Evolutionary conservation across 2,888 invertebrate genomes (phyloP).

Genomic region (Nasonovia ribisnigri): DNA sequence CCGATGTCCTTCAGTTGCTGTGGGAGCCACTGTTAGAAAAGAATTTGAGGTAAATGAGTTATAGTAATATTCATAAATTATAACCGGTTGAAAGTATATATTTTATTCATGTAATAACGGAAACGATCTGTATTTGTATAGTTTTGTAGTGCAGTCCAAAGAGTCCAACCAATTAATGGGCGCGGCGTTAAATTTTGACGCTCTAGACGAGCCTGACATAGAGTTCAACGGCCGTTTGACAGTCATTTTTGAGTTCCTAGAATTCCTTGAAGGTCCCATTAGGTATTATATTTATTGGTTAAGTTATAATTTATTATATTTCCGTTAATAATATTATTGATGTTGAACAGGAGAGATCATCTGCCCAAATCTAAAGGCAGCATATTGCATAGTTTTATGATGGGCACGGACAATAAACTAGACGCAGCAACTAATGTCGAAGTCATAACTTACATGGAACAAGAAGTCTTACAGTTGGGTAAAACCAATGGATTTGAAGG

Average conservation of each 20-base stretch:
- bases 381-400: constrained; percentile 88
- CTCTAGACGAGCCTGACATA: constrained; percentile 83
- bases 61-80: not conserved
- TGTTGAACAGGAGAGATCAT: constrained; percentile 69
- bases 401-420: constrained; percentile 81
- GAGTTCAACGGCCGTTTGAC: constrained; percentile 78
- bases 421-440: constrained; percentile 82
- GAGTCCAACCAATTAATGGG: constrained; percentile 76
- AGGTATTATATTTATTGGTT: constrained; percentile 72
- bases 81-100: not conserved
- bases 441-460: constrained; percentile 84
- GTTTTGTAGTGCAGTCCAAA: constrained; percentile 77
- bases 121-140: constrained; percentile 69
- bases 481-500: constrained; percentile 78
- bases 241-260: constrained; percentile 84
- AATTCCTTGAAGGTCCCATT: constrained; percentile 81
- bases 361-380: constrained; percentile 78
- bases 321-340: not conserved
- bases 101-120: not conserved
- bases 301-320: not conserved
- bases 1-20: constrained; percentile 77
- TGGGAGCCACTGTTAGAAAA: constrained; percentile 81
- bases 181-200: constrained; percentile 85
- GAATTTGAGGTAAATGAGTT: constrained; percentile 71
- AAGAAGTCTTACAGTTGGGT: constrained; percentile 79